Conservation (phyloP, 1,140 invertebrate species). For the Conus ventricosus region DNA sequence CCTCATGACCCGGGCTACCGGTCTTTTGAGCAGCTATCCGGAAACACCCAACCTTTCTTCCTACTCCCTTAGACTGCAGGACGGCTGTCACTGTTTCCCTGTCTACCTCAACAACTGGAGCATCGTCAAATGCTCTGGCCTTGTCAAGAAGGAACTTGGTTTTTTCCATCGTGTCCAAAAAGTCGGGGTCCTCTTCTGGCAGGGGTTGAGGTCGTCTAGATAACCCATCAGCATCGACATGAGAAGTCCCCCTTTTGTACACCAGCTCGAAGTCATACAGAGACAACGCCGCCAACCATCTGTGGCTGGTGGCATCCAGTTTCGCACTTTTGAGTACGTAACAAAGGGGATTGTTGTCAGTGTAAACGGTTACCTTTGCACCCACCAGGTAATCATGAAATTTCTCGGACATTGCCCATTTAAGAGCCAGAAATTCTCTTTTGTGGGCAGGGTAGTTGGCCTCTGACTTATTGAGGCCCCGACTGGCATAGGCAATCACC, state of each 20-base stretch:
- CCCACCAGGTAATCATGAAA: constrained; percentile 33
- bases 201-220: neutral
- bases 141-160: neutral
- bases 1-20: too few relatives aligned
- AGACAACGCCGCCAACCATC: constrained; percentile 36
- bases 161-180: neutral
- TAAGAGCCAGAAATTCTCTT: too few relatives aligned
- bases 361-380: too few relatives aligned
- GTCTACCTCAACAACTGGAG: too few relatives aligned
- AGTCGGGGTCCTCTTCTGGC: constrained; percentile 8
- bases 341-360: neutral
- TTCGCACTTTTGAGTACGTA: constrained; percentile 35
- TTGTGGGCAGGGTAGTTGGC: neutral
- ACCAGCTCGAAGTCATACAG: constrained; percentile 31
- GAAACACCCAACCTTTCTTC: neutral
- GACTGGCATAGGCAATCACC: neutral
- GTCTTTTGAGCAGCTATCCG: neutral
- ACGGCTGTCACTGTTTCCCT: too few relatives aligned
- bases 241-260: constrained; percentile 10
- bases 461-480: neutral
- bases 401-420: neutral
- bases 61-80: too few relatives aligned
- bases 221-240: constrained; percentile 37
- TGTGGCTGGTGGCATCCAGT: constrained; percentile 38
- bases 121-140: neutral